phyloP scores from a whole-genome alignment of 2,888 invertebrate genomes.

The Drepanosiphum platanoidis region DNA sequence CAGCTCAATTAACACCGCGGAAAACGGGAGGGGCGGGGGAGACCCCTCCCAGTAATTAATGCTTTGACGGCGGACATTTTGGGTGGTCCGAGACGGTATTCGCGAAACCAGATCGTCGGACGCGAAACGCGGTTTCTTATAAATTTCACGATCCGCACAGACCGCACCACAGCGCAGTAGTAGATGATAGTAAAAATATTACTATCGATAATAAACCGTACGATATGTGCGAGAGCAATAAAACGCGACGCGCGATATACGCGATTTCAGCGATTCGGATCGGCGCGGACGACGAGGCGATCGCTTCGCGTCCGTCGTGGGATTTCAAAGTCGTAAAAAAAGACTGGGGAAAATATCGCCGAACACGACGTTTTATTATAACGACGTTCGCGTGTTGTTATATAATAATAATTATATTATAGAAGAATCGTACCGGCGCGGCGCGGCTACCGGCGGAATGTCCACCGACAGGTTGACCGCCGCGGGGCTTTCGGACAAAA shows the following conservation, averaged over 20 bases:
- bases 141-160: not conserved
- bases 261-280: too few relatives aligned
- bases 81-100: slow-evolving; percentile 35
- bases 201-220: not conserved
- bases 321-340: too few relatives aligned
- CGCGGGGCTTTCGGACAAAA: too few relatives aligned
- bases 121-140: not conserved
- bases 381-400: too few relatives aligned
- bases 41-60: slow-evolving; percentile 8
- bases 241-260: not conserved
- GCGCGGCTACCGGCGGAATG: too few relatives aligned
- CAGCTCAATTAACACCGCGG: slow-evolving; percentile 40
- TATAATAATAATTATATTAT: too few relatives aligned
- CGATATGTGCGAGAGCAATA: too few relatives aligned
- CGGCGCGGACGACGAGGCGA: not conserved
- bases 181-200: not conserved
- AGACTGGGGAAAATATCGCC: too few relatives aligned
- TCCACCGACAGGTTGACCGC: too few relatives aligned
- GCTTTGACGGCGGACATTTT: slow-evolving; percentile 12
- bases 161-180: too few relatives aligned
- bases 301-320: not conserved
- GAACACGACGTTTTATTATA: too few relatives aligned
- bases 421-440: too few relatives aligned
- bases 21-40: not conserved
- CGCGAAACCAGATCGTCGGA: slow-evolving; percentile 16